Evolutionary conservation across 2,888 invertebrate species (phyloP), one percentile per base, ranked within the genome.

Genomic region (Myopa tessellatipennis): DNA sequence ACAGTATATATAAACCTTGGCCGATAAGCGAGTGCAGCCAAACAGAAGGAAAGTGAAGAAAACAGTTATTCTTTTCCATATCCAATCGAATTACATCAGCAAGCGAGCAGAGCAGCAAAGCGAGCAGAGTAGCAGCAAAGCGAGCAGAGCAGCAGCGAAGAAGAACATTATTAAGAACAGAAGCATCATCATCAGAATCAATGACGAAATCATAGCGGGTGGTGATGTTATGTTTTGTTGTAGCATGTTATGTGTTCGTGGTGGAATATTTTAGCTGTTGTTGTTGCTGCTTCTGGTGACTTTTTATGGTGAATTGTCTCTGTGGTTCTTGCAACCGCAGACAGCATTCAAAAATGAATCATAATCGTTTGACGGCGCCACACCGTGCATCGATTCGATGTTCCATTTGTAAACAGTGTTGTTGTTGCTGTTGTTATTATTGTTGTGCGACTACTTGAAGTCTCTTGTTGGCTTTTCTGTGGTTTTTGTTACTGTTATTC

Each of bases 151-250:
- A 2, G 45, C 50, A 69, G 45, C 2, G 45, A 60, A 58, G 36
- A 60, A n/a, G 16, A 38, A 12, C 60, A 72, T 36, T 26, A 26
- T n/a, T 50, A 52, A 68, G 40, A n/a, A 55, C 58, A 50, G 38
- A 60, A 26, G n/a, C 60, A 60, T 60, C 60, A 60, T 60, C 18
- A 18, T 60, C 16, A 34, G 10, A 26, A 63, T 36, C 14, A 68
- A 36, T 74, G 74, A 74, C 60, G 78, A 76, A 76, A 78, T 76
- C 78, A 60, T 76, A 72, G 78, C 78, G 78, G 78, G 78, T 78
- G 78, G 78, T 74, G 71, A 18, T 52, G 45, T 26, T 18, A 10
- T n/a, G 5, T 14, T 18, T 3, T 26, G 61, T 10, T 26, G 2
- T 10, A 61, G n/a, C n/a, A n/a, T 8, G 26, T 26, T 26, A 8